A percentile compares a stretch with the other conserved stretches of the same genome.
These are phyloP conservation scores for Apteryx owenii DNA, from an alignment of 2,113 vertebrate genomes.

Conservation along the genomic window DNA sequence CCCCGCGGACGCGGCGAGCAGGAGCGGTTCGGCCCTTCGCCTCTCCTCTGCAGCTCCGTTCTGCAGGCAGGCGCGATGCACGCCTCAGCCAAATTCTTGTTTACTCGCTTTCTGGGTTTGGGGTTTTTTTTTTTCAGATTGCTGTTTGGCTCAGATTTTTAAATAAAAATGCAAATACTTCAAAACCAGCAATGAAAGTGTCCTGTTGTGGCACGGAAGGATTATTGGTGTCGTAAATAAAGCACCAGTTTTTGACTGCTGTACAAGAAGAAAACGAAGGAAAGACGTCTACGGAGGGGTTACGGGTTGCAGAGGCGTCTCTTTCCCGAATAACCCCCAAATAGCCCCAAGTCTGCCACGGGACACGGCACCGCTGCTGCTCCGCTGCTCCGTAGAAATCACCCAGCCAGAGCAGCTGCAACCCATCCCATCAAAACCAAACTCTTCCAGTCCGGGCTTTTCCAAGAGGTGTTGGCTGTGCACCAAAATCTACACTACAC, in stretches of 20 bases:
- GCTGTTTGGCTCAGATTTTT: neutral
- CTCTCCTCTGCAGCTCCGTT: neutral
- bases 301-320: neutral
- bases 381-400: fast-evolving
- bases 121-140: neutral
- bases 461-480: fast-evolving
- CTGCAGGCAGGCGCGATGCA: fast-evolving
- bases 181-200: constrained; percentile 11
- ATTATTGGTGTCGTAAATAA: constrained; percentile 19
- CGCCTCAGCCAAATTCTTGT: neutral
- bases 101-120: neutral
- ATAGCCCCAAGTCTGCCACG: neutral
- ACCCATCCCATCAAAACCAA: neutral
- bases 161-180: constrained; percentile 36
- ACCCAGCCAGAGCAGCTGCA: neutral
- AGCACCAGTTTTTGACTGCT: neutral
- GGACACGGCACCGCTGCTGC: fast-evolving
- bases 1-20: neutral
- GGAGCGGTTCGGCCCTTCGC: neutral
- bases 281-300: neutral
- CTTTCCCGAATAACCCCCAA: neutral
- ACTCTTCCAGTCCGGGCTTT: neutral
- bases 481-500: neutral
- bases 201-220: neutral
- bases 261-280: neutral